Conservation (phyloP, 2,888 invertebrate species). For the Nemapogon koenigi region DNA sequence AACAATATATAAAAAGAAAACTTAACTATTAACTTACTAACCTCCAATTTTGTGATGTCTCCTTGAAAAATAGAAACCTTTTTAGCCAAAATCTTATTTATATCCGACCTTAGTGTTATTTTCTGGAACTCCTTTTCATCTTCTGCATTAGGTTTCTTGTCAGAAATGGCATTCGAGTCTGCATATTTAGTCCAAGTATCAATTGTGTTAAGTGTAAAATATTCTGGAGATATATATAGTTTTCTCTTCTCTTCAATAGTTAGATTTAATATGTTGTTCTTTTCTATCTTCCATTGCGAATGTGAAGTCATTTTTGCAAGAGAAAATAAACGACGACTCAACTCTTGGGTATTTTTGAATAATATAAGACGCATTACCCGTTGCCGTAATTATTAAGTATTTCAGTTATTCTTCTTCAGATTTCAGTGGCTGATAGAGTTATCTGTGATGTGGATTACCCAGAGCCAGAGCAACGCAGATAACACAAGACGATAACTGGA, state of each 20-base stretch:
- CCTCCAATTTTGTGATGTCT: constrained; percentile 84
- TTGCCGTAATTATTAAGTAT: too few species aligned
- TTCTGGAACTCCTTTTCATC: constrained; percentile 38
- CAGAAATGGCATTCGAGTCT: constrained; percentile 32
- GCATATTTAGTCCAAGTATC: constrained; percentile 65
- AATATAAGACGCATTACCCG: too few species aligned
- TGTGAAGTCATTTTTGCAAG: constrained; percentile 38
- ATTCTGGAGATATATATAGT: constrained; percentile 44
- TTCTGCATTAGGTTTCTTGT: constrained; percentile 38
- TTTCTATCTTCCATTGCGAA: constrained; percentile 52
- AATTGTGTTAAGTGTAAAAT: constrained; percentile 45
- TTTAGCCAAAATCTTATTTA: constrained; percentile 53
- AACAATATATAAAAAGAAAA: too few species aligned
- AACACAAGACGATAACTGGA: too few species aligned
- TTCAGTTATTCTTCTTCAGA: too few species aligned
- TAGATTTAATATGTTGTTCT: constrained; percentile 58
- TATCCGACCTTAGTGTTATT: constrained; percentile 29
- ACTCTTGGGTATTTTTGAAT: too few species aligned
- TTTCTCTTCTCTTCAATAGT: constrained; percentile 59
- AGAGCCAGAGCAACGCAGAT: too few species aligned
- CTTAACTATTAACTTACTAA: constrained; percentile 27
- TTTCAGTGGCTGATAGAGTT: too few species aligned
- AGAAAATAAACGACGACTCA: constrained; percentile 23
- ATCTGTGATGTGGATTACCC: too few species aligned
- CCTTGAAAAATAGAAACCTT: constrained; percentile 75